Percentiles rank a stretch among this genome's conserved stretches.
These are phyloP conservation scores for Parotocinclus haroldoi DNA, from an alignment of 2,797 vertebrate genomes.

Conservation along the genomic window DNA sequence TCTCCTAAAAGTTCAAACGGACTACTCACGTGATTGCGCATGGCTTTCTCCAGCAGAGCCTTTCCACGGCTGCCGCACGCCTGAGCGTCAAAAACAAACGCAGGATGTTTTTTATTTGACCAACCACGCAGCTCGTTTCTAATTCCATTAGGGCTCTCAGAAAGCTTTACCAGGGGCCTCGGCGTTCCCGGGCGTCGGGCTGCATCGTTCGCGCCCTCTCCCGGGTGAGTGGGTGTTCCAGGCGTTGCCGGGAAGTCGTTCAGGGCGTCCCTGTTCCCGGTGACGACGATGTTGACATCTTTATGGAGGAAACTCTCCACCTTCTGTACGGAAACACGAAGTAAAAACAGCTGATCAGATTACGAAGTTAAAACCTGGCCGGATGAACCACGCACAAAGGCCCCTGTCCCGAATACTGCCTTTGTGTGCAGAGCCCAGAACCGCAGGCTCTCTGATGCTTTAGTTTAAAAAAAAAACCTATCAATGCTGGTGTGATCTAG, in stretches of 20 bases:
- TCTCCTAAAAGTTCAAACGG: no score
- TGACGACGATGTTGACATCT: conserved; percentile 83
- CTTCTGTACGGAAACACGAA: conserved; percentile 50
- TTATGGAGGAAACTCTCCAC: conserved; percentile 89
- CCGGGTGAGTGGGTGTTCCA: conserved; percentile 30
- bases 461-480: no score
- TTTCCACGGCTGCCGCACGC: conserved; percentile 79
- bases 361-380: no score
- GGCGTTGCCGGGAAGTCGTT: conserved; percentile 1
- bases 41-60: conserved; percentile 83
- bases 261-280: conserved; percentile 69
- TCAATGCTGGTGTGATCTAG: no score
- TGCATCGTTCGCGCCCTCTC: conserved; percentile 28
- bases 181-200: conserved; percentile 50
- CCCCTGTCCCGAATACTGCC: no score
- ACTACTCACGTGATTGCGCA: conserved; percentile 78
- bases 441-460: no score
- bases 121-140: no score
- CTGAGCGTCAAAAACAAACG: conserved; percentile 52
- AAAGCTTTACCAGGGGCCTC: conserved; percentile 55
- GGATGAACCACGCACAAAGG: no score
- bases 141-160: no score
- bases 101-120: no score
- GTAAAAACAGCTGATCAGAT: no score
- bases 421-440: no score